Base-by-base conservation (phyloP, 2,113 vertebrate species). In the Poeciliopsis prolifica region DNA sequence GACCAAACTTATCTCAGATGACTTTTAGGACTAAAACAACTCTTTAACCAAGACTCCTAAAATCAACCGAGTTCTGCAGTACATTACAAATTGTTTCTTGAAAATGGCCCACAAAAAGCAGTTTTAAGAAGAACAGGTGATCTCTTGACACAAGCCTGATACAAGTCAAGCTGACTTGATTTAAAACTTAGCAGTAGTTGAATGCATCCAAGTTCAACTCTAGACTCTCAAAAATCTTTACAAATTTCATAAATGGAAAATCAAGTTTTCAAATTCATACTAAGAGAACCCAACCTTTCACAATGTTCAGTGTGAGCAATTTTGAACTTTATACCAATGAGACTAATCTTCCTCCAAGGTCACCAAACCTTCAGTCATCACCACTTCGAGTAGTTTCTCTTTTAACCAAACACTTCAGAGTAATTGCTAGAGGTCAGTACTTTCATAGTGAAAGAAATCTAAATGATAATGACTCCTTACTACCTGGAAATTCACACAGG, bases 391-490 rank as follows among this genome's bases (percentile, higher is more conserved):
- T 51, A 82, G 35, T 73, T 80, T 72, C 64, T 77, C 72, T 66
- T 77, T 58, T 72, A 85, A 80, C 72, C 79, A 83, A 68, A 82
- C 69, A 70, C 69, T 85, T 12, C 28, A 62, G 74, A 66, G 74
- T 79, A 91, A 92, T 92, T 91, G 87, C 87, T 90, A 92, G 90
- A 89, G 92, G 92, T 92, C 88, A 90, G 66, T 69, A 74, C 76
- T 89, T 75, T 90, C 85, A 91, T 92, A 92, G 78, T 84, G 84
- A 66, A 74, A 88, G 87, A 91, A 92, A 94, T 94, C 89, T 90
- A 93, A 93, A 91, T 93, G 87, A 94, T 92, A 93, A 94, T 93
- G 87, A 92, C 77, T 83, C 60, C 84, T 87, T 91, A 89, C 87
- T 88, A 92, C 92, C 84, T 89, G 80, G 87, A 91, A 85, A 80